Evolutionary conservation across 2,888 invertebrate species (phyloP).

Genomic region (Chrysina gloriosa): DNA sequence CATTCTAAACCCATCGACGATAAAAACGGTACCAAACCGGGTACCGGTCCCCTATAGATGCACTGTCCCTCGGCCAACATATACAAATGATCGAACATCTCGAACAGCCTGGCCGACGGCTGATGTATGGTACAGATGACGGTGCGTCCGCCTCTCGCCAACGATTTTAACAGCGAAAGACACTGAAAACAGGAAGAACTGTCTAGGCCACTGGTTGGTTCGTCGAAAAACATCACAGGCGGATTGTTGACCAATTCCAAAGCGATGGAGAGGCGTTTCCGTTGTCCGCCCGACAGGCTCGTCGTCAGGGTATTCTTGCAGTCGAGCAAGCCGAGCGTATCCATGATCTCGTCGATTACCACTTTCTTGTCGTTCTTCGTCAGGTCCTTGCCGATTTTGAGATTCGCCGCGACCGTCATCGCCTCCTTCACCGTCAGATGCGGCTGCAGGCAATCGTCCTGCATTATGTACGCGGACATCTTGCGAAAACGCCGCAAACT

Average conservation of each 20-base stretch:
- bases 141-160: constrained; percentile 89
- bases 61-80: constrained; percentile 93
- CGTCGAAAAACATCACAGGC: constrained; percentile 97
- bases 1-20: constrained; percentile 87
- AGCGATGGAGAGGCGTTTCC: constrained; percentile 91
- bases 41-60: constrained; percentile 89
- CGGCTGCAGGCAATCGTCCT: constrained; percentile 89
- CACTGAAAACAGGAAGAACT: constrained; percentile 95
- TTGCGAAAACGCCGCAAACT: constrained; percentile 90
- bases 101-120: constrained; percentile 93
- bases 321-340: constrained; percentile 84
- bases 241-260: constrained; percentile 95
- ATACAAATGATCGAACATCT: constrained; percentile 95
- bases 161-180: constrained; percentile 86
- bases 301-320: constrained; percentile 81
- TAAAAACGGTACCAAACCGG: constrained; percentile 88
- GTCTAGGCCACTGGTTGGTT: constrained; percentile 93
- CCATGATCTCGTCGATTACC: constrained; percentile 87
- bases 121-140: constrained; percentile 97
- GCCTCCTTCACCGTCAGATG: constrained; percentile 92
- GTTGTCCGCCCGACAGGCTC: constrained; percentile 90
- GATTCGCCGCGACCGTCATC: constrained; percentile 93
- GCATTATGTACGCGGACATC: constrained; percentile 97
- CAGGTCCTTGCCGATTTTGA: constrained; percentile 88
- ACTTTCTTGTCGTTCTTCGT: constrained; percentile 78